Conservation (phyloP, 1,140 invertebrate genomes). For the Achroia grisella region DNA sequence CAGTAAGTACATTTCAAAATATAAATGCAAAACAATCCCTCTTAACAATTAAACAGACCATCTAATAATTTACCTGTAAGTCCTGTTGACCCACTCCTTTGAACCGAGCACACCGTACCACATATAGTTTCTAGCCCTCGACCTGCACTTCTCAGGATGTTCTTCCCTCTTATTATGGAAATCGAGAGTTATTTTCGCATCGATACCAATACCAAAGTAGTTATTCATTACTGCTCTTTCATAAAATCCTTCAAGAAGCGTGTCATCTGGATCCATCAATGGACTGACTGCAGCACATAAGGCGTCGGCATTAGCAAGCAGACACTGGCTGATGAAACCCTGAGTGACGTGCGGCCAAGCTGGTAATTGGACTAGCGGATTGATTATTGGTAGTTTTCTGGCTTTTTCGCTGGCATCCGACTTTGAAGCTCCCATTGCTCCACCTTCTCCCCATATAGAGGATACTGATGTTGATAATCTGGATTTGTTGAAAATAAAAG, state of each 20-base stretch:
- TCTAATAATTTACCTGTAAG: constrained; percentile 80
- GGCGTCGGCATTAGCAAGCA: constrained; percentile 96
- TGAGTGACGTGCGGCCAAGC: constrained; percentile 86
- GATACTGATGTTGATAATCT: constrained; percentile 71
- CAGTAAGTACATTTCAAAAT: too few relatives aligned
- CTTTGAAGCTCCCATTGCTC: constrained; percentile 30
- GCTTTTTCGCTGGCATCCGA: constrained; percentile 63
- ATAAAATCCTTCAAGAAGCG: constrained; percentile 91
- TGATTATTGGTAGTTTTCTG: constrained; percentile 91
- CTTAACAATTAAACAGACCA: too few relatives aligned
- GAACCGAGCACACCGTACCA: constrained; percentile 97
- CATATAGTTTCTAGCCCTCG: constrained; percentile 96
- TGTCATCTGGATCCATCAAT: constrained; percentile 93
- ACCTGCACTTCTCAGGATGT: constrained; percentile 97
- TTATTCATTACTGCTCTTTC: constrained; percentile 99
- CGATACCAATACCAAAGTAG: constrained; percentile 99
- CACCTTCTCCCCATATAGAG: constrained; percentile 70
- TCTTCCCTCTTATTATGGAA: constrained; percentile 99
- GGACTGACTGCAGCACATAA: constrained; percentile 95
- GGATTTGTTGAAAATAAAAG: too few relatives aligned
- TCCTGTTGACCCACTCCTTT: constrained; percentile 92
- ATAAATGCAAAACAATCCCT: too few relatives aligned
- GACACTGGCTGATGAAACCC: constrained; percentile 76
- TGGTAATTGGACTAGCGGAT: constrained; percentile 88
- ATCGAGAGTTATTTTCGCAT: constrained; percentile 98